Evolutionary conservation across 2,888 invertebrate genomes (phyloP), one percentile per base, ranked within the genome.

Genomic region (Schizotus pectinicornis): DNA sequence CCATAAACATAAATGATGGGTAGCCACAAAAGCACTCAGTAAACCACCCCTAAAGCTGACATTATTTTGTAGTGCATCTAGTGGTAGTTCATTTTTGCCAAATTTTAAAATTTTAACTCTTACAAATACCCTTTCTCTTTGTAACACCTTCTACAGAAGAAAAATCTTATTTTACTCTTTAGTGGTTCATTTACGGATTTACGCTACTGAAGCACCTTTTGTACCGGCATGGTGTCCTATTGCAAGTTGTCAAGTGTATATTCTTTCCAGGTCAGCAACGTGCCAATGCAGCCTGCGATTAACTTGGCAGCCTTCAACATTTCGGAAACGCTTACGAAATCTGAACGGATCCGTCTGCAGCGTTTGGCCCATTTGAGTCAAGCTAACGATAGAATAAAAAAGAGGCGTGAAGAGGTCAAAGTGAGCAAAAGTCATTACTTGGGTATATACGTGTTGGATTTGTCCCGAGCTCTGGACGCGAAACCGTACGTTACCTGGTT

Each of bases 381-480:
- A 51, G 53, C 68, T 12, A 68, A 69, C 52, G 69, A 70, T 54
- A 69, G 61, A 30, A 46, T 67, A 37, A 67, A 65, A 35, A 73
- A 71, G 56, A 72, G 64, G 65, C 58, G 61, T 50, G 69, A 64
- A 45, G 65, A 65, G 47, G 62, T 46, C 30, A 58, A 58, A 48
- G 38, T 69, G 32, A 71, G 66, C 43, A 71, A 68, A 50, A 69
- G 63, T 38, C 69, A 75, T 60, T 72, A 67, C 49, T 84, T 95
- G 74, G 89, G 90, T 13, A 85, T 95, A 80, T 95, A 93, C 81
- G 91, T 94, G 8, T 83, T 95, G 67, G 95, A 96, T 80, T 89
- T 95, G 65, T 86, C 89, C 13, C 85, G 87, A 67, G 86, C 89
- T 63, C 74, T 92, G 59, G 80, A 84, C 69, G 85, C 85, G 12